Evolutionary conservation across 2,888 invertebrate species (phyloP), one percentile per base, ranked within the genome.

Genomic region (Ashinkailepas kermadecensis): DNA sequence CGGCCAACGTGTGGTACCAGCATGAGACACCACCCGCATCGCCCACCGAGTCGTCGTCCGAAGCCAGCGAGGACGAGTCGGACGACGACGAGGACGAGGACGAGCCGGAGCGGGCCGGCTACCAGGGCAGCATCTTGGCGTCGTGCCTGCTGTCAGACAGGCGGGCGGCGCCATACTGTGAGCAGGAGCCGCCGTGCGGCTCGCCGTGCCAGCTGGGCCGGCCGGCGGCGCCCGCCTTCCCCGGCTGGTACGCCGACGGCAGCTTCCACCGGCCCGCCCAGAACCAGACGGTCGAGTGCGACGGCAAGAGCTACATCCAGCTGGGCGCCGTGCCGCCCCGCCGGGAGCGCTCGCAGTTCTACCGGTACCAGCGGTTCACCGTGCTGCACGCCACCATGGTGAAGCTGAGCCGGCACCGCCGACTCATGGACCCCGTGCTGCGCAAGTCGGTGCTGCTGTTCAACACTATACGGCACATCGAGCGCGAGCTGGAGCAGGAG

Each of bases 381-480:
- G 94, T 96, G 87, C 92, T 96, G 87, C 95, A 96, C 88, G 91
- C 96, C 85, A 96, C 95, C 85, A 95, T 96, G 92, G 93, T 94
- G 88, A 97, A 97, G 89, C 89, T 97, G 85, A 94, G 94, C 86
- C 91, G 94, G 85, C 93, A 94, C 86, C 91, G 95, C 82, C 95
- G 95, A 88, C 94, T 94, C 85, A 93, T 95, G 82, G 96, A 96
- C 88, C 95, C 96, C 78, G 94, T 95, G 83, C 89, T 97, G 83
- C 91, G 95, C 86, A 92, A 95, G 84, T 96, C 95, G 80, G 96
- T 97, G 87, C 92, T 97, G 84, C 96, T 97, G 86, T 95, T 95
- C 90, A 96, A 96, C 88, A 96, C 96, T 82, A 88, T 96, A 84
- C 92, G 95, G 87, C 92, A 93, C 87, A 93, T 96, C 86, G 96